A percentile compares a stretch with the other conserved stretches of the same genome.
Conservation (phyloP, 2,797 vertebrate species). For the Saxicola maurus region DNA sequence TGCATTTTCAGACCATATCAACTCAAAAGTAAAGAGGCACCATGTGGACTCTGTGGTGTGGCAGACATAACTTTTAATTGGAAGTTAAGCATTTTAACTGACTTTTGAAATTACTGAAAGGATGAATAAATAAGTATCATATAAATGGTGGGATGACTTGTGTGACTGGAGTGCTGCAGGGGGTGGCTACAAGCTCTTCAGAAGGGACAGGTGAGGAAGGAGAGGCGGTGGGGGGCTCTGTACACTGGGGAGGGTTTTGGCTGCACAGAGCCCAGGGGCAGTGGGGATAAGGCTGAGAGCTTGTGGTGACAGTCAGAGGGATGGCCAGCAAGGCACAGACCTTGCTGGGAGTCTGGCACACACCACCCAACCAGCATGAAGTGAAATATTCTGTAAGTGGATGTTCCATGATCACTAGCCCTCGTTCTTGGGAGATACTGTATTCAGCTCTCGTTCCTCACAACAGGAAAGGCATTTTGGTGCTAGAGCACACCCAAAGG, state of each 20-base stretch:
- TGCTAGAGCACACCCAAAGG: rapidly evolving
- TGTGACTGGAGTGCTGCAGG: background rate
- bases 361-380: no score
- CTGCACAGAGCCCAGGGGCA: no score
- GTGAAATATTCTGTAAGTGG: no score
- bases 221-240: rapidly evolving
- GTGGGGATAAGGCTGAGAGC: no score
- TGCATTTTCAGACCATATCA: background rate
- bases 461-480: background rate
- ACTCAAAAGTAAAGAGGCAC: background rate
- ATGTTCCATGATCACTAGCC: no score
- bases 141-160: background rate
- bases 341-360: no score
- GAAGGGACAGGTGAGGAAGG: background rate
- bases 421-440: no score
- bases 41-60: background rate
- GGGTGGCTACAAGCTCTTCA: background rate
- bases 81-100: background rate
- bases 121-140: background rate
- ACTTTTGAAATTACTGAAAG: background rate
- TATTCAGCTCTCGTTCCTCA: background rate
- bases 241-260: no score
- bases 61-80: background rate
- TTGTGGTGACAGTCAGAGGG: no score
- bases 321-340: no score